These are phyloP conservation scores for Lanistes nyassanus DNA, from an alignment of 1,140 invertebrate species.

Conservation along the genomic window DNA sequence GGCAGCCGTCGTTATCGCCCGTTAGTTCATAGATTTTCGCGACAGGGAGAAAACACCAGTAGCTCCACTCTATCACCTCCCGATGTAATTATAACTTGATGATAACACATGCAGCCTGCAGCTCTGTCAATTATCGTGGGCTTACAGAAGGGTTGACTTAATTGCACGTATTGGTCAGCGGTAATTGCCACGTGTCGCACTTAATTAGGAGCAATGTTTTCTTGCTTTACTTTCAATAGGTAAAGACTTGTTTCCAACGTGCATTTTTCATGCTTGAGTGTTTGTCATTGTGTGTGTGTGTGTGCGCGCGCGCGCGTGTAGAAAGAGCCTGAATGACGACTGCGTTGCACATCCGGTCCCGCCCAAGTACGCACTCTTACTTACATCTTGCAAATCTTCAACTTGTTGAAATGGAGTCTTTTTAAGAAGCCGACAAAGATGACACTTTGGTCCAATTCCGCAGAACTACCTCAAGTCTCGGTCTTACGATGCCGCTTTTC, in stretches of 20 bases:
- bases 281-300: neutral
- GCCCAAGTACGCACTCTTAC: too few species aligned
- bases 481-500: conserved; percentile 81
- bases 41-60: too few species aligned
- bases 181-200: neutral
- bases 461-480: conserved; percentile 78
- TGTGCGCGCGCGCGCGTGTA: neutral
- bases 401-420: neutral
- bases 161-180: conserved; percentile 4
- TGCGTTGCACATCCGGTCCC: too few species aligned
- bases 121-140: neutral
- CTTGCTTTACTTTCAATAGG: neutral
- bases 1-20: too few species aligned
- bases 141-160: conserved; percentile 5
- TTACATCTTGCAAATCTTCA: neutral
- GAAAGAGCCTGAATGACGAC: too few species aligned
- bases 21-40: too few species aligned
- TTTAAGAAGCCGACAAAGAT: neutral
- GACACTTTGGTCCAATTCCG: conserved; percentile 25
- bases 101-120: too few species aligned
- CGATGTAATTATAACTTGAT: too few species aligned
- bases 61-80: too few species aligned
- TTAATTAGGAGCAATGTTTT: neutral
- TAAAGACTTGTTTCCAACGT: neutral
- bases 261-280: neutral